Conservation (phyloP, 2,888 invertebrate genomes). For the Ophioninae sp. region DNA sequence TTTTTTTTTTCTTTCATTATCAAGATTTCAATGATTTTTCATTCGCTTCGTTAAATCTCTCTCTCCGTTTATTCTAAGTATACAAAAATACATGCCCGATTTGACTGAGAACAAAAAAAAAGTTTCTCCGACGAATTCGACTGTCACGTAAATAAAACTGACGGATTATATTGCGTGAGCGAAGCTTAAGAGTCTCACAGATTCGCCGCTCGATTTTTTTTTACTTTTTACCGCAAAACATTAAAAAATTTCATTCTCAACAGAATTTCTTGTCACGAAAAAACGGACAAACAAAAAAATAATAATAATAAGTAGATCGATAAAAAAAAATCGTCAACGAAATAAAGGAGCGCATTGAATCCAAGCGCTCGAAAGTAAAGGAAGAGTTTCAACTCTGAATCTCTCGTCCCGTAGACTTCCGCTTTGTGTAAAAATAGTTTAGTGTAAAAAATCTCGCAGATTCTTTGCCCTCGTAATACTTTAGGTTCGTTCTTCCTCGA, state of each 20-base stretch:
- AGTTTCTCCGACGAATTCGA: background rate
- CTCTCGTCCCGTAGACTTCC: constrained; percentile 26
- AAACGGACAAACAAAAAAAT: background rate
- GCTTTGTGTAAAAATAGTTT: constrained; percentile 41
- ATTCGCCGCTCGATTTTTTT: background rate
- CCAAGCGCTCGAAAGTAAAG: background rate
- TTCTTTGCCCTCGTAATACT: background rate
- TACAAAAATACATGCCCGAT: constrained; percentile 7
- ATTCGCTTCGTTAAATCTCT: background rate
- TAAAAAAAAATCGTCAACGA: background rate
- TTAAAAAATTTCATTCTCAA: background rate
- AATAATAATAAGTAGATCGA: background rate
- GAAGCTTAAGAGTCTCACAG: background rate
- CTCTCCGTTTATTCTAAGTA: background rate
- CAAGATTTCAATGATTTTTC: background rate
- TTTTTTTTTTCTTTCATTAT: constrained; percentile 27
- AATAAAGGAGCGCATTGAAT: background rate
- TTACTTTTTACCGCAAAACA: background rate
- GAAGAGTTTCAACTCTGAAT: constrained; percentile 26
- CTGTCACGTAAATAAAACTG: background rate
- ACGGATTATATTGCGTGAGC: background rate
- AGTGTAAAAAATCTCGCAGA: constrained; percentile 56
- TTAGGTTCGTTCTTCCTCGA: background rate
- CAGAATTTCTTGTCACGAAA: background rate
- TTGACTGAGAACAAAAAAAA: background rate